Evolutionary conservation across 2,888 invertebrate genomes (phyloP).

Genomic region (Drosophila tanythrix): DNA sequence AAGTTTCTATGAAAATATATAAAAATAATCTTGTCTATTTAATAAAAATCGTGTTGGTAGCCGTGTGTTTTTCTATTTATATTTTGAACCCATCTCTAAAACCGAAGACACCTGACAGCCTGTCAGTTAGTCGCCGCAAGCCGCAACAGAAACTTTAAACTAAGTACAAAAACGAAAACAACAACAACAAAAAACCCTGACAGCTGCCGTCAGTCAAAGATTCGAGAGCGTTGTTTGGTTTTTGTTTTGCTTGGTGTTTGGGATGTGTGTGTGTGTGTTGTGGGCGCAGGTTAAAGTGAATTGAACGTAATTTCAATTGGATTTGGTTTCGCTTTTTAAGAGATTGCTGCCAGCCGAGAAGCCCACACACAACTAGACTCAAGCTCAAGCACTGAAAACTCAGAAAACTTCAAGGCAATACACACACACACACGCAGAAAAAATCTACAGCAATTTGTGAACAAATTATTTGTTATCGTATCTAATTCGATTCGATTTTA

Average conservation of each 20-base stretch:
- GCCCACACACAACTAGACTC: slow-evolving; percentile 13
- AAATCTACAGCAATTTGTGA: slow-evolving; percentile 15
- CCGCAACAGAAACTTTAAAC: slow-evolving; percentile 13
- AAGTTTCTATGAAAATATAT: neutral
- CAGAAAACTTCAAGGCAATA: slow-evolving; percentile 36
- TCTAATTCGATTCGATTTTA: slow-evolving; percentile 1
- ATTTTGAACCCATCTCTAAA: neutral
- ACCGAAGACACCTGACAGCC: slow-evolving; percentile 3
- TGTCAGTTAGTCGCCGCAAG: slow-evolving; percentile 4
- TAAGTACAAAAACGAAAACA: neutral
- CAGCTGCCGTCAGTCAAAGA: slow-evolving; percentile 21
- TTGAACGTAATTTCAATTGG: slow-evolving; percentile 49
- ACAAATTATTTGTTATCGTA: slow-evolving; percentile 17
- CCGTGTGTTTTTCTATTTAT: neutral
- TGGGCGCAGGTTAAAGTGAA: slow-evolving; percentile 32
- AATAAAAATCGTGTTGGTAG: neutral
- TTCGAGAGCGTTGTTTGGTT: neutral
- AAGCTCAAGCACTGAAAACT: slow-evolving; percentile 3
- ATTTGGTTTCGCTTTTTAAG: slow-evolving; percentile 17
- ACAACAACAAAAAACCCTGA: slow-evolving; percentile 11
- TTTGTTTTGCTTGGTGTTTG: neutral
- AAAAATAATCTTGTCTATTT: neutral
- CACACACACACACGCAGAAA: neutral
- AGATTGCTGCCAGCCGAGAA: slow-evolving; percentile 3
- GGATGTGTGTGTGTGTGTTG: neutral